Conservation (phyloP, 1,140 invertebrate species). For the Anastrepha ludens region DNA sequence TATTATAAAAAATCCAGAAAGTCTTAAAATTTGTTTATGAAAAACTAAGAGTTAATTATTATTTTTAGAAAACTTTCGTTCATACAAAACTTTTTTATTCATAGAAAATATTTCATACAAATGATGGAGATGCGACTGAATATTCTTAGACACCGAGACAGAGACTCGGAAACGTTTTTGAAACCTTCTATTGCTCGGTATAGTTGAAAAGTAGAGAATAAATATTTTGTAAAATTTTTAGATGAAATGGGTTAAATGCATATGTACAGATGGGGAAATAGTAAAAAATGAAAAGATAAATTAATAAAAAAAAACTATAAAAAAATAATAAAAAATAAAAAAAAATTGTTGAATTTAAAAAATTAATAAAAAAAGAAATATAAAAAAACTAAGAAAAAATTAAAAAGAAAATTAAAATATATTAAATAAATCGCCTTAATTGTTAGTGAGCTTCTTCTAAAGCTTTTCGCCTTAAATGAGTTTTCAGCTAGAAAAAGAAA, state of each 20-base stretch:
- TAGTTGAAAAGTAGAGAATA: not conserved
- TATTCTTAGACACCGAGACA: not conserved
- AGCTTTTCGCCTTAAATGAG: not conserved
- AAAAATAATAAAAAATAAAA: not conserved
- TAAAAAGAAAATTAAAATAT: not conserved
- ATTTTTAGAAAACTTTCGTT: not conserved
- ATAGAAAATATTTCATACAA: not conserved
- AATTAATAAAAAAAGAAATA: not conserved
- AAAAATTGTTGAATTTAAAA: not conserved
- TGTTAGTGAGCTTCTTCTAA: no score
- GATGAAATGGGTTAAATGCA: not conserved
- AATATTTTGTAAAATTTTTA: not conserved
- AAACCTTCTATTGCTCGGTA: conserved; percentile 37
- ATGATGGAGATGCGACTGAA: not conserved
- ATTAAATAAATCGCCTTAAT: no score
- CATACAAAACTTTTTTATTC: not conserved
- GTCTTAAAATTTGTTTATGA: not conserved
- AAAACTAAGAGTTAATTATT: not conserved
- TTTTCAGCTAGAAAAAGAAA: not conserved
- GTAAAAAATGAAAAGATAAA: no score
- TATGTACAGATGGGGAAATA: no score
- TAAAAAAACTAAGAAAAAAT: no score
- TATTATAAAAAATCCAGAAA: no score
- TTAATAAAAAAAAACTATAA: not conserved
- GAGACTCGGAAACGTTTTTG: not conserved